Evolutionary conservation across 2,113 vertebrate genomes (phyloP), one percentile per base, ranked within the genome.

Genomic region (Stegostoma tigrinum): DNA sequence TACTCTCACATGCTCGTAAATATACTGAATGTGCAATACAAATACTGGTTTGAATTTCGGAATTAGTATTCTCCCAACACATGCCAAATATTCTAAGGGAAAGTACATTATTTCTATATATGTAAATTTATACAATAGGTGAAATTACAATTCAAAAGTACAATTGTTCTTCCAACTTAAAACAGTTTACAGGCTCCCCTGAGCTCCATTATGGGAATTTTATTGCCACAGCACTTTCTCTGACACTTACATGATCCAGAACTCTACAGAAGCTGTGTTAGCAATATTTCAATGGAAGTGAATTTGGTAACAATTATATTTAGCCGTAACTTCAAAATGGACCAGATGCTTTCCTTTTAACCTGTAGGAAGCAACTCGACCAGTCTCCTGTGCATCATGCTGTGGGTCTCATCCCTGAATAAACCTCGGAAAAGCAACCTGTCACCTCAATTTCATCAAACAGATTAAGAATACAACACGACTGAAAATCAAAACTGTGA

Each of bases 101-200:
- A 66, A 24, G 34, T 0, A 42, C 10, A n/a, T 38, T 66, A 66
- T 93, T 93, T 38, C 34, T 38, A 64, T 38, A 93, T 38, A 93
- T 93, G 89, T 61, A 93, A 93, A 93, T 93, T 93, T 67, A 67
- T 93, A 23, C 61, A 93, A 64, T 38, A n/a, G 89, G 61, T 93
- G 64, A 66, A 67, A 93, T 93, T 93, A 93, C 23, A 19, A 93
- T 15, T 61, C n/a, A 38, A 93, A 19, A 5, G 61, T 91, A 64
- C 17, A n/a, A 93, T 93, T 93, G 55, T n/a, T 93, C 34, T 93
- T 93, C 89, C 89, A 93, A 93, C 61, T 34, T 66, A 67, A 66
- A 93, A 93, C 64, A 7, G 17, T 93, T 93, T 66, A 38, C 64
- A 64, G 5, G 15, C 61, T 93, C 89, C 61, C 89, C 61, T 66